Base-by-base conservation (phyloP, 2,113 vertebrate genomes). In the Colaptes auratus region DNA sequence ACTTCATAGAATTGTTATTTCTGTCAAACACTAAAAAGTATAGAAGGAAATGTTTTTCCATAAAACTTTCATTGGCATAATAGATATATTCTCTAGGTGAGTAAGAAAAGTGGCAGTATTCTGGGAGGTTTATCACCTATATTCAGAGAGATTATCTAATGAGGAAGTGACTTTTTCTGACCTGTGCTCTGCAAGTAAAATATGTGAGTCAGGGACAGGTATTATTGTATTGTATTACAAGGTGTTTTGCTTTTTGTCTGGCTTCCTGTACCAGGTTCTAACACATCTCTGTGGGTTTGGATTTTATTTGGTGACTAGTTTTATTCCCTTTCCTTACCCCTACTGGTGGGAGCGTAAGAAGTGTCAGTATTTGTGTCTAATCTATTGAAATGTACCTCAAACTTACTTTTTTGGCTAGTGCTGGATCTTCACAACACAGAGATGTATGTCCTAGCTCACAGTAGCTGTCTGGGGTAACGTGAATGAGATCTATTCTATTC, bases 141-240 rank as follows among this genome's bases (percentile, higher is more conserved):
- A 5, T 27, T 74, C 30, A 44, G 56, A 55, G 85, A 72, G 9
- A 60, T 59, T 30, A 42, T 70, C 36, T 74, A 24, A 36, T 16
- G 23, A 70, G 33, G 44, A 87, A 61, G 24, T 36, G 14, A 11
- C 0, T 0, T 61, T 89, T 89, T 42, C 63, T 79, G 27, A 59
- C 10, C 18, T 0, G 0, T 67, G 46, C 24, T 75, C 20, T 66
- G 28, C 33, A 52, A 39, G n/a, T 61, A 64, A 63, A n/a, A 30
- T 58, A 24, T 0, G 1, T 28, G 5, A 12, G 58, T 46, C 14
- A 46, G 48, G 53, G 55, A 16, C 30, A 27, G 12, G 6, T n/a
- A n/a, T n/a, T n/a, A n/a, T n/a, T n/a, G n/a, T n/a, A n/a, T n/a
- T n/a, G n/a, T n/a, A n/a, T n/a, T n/a, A n/a, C 28, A 73, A 25